phyloP scores from a whole-genome alignment of 2,888 invertebrate species.

The Drosophila fulvimacula region DNA sequence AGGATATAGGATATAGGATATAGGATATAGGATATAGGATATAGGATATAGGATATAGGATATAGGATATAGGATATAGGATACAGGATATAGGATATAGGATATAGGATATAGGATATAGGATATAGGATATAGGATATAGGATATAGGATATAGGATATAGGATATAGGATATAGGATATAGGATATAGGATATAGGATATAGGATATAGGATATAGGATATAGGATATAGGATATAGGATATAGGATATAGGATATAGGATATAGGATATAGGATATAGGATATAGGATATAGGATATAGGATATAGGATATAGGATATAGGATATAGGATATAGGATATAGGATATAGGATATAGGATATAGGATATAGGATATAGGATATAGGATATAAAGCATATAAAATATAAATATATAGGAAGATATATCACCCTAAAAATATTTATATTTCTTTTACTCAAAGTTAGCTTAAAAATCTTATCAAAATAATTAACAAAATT shows the following conservation, averaged over 20 bases:
- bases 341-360: neutral
- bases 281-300: neutral
- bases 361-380: neutral
- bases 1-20: no score
- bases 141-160: conserved; percentile 1
- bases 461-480: no score
- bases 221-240: neutral
- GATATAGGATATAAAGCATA: no score
- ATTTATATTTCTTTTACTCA: no score
- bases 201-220: neutral
- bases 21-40: no score
- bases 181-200: neutral
- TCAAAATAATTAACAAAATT: no score
- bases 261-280: conserved; percentile 1
- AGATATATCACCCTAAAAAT: no score
- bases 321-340: neutral
- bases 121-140: conserved; percentile 1
- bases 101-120: neutral
- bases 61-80: no score
- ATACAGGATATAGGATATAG: no score
- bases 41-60: no score
- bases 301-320: neutral
- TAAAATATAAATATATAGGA: no score
- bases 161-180: neutral
- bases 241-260: neutral